Evolutionary conservation across 2,888 invertebrate genomes (phyloP).

Genomic region (Agrotis exclamationis): DNA sequence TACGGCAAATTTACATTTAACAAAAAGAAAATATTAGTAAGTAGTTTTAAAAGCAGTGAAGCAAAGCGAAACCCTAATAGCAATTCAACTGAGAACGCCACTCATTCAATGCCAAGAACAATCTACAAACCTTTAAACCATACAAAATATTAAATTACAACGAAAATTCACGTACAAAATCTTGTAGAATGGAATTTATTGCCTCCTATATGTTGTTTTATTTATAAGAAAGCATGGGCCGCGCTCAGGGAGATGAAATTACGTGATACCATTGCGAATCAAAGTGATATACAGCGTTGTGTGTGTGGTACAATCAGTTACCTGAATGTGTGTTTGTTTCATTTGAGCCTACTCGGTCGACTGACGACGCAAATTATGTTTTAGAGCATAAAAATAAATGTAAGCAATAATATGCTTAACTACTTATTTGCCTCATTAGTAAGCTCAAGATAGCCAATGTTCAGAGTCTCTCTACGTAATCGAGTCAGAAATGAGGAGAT

Average conservation of each 20-base stretch:
- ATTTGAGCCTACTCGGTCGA: conserved; percentile 46
- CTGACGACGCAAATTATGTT: conserved; percentile 7
- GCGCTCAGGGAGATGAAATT: conserved; percentile 89
- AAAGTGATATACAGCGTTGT: conserved; percentile 86
- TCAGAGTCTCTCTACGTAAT: too few species aligned
- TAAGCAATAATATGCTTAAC: too few species aligned
- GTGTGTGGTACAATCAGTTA: conserved; percentile 70
- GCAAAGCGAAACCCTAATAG: conserved; percentile 52
- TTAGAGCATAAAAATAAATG: neutral
- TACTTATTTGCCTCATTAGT: too few species aligned
- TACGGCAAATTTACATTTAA: too few species aligned
- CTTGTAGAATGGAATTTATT: conserved; percentile 87
- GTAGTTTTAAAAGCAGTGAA: conserved; percentile 13
- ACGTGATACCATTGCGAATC: conserved; percentile 91
- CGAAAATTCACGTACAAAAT: conserved; percentile 84
- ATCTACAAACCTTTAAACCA: conserved; percentile 81
- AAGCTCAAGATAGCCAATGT: too few species aligned
- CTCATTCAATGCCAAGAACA: conserved; percentile 80
- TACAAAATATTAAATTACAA: conserved; percentile 87
- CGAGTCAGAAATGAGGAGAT: too few species aligned
- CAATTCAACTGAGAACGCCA: conserved; percentile 68
- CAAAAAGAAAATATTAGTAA: neutral
- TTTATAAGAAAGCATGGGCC: conserved; percentile 89
- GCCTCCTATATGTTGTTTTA: conserved; percentile 90
- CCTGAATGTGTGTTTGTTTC: conserved; percentile 57